Evolutionary conservation across 1,140 invertebrate genomes (phyloP).

Genomic region (Drosophila nigrodunni): DNA sequence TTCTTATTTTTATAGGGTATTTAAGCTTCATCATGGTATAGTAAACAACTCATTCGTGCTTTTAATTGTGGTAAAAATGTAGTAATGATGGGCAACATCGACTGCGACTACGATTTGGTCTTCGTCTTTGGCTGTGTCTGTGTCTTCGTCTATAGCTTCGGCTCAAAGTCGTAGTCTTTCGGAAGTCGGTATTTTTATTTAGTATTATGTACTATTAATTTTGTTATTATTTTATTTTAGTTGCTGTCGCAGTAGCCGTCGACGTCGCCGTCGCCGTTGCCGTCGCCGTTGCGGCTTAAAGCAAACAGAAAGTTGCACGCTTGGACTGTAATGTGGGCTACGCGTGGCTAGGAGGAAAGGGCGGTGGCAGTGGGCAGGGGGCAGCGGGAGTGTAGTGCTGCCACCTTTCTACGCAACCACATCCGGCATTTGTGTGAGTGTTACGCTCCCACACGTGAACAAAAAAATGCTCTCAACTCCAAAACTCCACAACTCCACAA

Average conservation of each 20-base stretch:
- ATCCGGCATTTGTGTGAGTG: conserved; percentile 62
- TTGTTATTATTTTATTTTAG: conserved; percentile 74
- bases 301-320: conserved; percentile 71
- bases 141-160: conserved; percentile 9
- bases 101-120: conserved; percentile 4
- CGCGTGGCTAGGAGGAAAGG: too few relatives aligned
- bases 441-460: conserved; percentile 59
- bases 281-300: conserved; percentile 25
- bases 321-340: conserved; percentile 10
- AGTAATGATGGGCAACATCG: conserved; percentile 55
- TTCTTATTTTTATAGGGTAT: neutral
- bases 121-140: neutral
- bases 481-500: conserved; percentile 6
- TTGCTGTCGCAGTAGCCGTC: conserved; percentile 29
- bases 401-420: conserved; percentile 72
- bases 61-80: conserved; percentile 72
- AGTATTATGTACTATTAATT: conserved; percentile 77
- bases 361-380: neutral
- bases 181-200: conserved; percentile 73
- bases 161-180: conserved; percentile 38
- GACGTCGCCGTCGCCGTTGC: too few relatives aligned
- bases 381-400: conserved; percentile 4
- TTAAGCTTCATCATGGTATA: too few relatives aligned
- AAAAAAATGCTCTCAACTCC: conserved; percentile 16
- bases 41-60: conserved; percentile 5